Evolutionary conservation across 1,140 invertebrate species (phyloP).

Genomic region (Temnothorax longispinosus): DNA sequence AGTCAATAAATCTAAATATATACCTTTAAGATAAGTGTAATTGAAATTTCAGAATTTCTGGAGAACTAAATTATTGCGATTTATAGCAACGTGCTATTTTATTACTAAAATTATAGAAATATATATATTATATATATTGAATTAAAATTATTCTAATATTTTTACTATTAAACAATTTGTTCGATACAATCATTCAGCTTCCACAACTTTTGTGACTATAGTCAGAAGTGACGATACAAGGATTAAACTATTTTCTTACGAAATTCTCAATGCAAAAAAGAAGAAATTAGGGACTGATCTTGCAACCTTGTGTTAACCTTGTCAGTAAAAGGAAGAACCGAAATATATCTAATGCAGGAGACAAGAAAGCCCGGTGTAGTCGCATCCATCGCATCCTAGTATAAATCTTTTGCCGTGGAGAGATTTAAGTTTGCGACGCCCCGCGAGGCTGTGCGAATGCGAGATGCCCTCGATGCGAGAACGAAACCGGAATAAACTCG

Average conservation of each 20-base stretch:
- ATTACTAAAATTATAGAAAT: not conserved
- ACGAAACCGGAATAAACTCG: constrained; percentile 65
- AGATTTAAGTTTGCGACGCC: constrained; percentile 68
- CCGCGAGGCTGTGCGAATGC: not conserved
- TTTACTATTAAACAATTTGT: not conserved
- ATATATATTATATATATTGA: not conserved
- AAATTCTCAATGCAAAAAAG: not conserved
- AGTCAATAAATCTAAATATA: constrained; percentile 4
- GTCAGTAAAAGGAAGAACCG: not conserved
- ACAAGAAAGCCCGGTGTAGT: not conserved
- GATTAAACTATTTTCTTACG: not conserved
- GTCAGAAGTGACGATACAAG: not conserved
- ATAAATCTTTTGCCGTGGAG: constrained; percentile 60
- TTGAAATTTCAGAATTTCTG: constrained; percentile 1
- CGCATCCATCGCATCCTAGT: not conserved
- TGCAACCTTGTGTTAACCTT: not conserved
- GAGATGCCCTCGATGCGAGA: constrained; percentile 25
- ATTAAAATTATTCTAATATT: no score
- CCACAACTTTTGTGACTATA: not conserved
- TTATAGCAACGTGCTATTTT: not conserved
- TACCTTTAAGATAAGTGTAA: constrained; percentile 20
- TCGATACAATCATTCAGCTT: not conserved
- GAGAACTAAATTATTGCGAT: not conserved
- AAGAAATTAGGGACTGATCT: not conserved
- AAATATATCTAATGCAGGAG: constrained; percentile 24